Percentiles rank a stretch among this genome's conserved stretches.
These are phyloP conservation scores for Onychostruthus taczanowskii DNA, from an alignment of 2,113 vertebrate species.

Conservation along the genomic window DNA sequence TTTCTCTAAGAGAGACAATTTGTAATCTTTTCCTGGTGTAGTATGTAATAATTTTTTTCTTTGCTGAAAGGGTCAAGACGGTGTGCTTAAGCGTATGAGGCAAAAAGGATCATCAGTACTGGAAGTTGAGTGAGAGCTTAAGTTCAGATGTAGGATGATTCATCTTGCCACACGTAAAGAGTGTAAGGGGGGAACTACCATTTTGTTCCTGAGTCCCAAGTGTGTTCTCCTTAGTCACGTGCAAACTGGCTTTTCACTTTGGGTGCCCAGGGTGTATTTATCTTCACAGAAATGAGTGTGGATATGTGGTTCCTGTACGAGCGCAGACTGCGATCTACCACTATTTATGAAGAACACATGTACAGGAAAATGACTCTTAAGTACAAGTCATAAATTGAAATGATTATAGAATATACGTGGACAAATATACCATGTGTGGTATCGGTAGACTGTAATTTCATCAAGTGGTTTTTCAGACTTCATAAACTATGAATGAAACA, in stretches of 20 bases:
- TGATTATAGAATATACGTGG: conserved; percentile 59
- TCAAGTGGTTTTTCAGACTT: conserved; percentile 69
- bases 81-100: not conserved
- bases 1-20: not conserved
- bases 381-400: conserved; percentile 71
- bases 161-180: not conserved
- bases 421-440: conserved; percentile 66
- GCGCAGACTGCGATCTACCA: conserved; percentile 2
- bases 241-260: conserved; percentile 53
- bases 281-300: conserved; percentile 61
- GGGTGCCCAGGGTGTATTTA: conserved; percentile 49
- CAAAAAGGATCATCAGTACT: not conserved
- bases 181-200: not conserved
- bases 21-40: not conserved
- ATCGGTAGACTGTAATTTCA: conserved; percentile 63
- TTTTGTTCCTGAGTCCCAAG: not conserved
- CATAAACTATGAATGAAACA: conserved; percentile 68
- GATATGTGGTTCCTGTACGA: conserved; percentile 60
- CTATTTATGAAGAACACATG: conserved; percentile 72
- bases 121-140: not conserved
- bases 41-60: not conserved
- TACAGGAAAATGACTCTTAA: conserved; percentile 66
- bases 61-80: not conserved
- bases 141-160: not conserved
- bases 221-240: not conserved